These are phyloP conservation scores for Nansenia antarctica DNA, from an alignment of 2,113 vertebrate genomes.

Conservation along the genomic window DNA sequence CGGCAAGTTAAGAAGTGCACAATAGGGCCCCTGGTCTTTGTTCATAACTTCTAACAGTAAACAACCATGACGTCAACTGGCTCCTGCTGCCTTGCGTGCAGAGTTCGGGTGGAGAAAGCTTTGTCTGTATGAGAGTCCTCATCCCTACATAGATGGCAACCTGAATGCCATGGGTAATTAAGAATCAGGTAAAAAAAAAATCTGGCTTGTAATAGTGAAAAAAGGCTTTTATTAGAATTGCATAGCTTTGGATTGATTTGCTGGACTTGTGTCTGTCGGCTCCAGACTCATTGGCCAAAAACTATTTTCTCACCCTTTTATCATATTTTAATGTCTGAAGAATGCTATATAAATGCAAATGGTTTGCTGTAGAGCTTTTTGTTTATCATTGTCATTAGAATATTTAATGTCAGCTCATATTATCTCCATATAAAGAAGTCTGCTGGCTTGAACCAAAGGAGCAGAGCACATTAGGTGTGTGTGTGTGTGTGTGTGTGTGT, in stretches of 20 bases:
- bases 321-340: constrained; percentile 48
- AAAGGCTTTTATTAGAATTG: constrained; percentile 28
- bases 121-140: neutral
- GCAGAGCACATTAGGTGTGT: constrained; percentile 19
- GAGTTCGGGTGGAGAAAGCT: constrained; percentile 2
- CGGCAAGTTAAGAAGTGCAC: no score
- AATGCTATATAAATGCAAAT: constrained; percentile 61
- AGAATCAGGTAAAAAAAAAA: constrained; percentile 12
- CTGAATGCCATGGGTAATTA: neutral
- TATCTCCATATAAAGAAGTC: constrained; percentile 13
- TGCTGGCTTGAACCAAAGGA: constrained; percentile 30
- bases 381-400: constrained; percentile 37
- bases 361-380: constrained; percentile 40
- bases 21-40: constrained; percentile 14
- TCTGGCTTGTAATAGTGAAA: constrained; percentile 25
- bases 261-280: constrained; percentile 12
- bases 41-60: constrained; percentile 27
- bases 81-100: neutral
- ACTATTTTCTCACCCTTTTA: constrained; percentile 7
- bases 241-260: constrained; percentile 16
- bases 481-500: neutral
- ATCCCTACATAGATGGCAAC: neutral
- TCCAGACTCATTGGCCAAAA: constrained; percentile 26
- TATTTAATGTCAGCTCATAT: constrained; percentile 41
- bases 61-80: constrained; percentile 3